phyloP scores from a whole-genome alignment of 2,797 vertebrate species.

The Otus scops region DNA sequence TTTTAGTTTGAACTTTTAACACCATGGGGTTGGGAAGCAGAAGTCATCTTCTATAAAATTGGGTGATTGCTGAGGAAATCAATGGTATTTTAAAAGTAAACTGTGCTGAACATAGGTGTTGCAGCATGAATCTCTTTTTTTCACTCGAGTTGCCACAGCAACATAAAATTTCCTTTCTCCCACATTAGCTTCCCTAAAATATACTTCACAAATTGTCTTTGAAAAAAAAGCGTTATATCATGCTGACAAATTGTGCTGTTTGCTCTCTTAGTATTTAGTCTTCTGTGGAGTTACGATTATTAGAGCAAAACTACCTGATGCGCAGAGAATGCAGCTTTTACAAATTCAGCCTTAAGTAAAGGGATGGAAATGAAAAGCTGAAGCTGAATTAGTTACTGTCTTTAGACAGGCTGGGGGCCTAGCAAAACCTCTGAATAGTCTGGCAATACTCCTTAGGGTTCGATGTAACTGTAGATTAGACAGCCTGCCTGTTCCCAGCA shows the following conservation, averaged over 20 bases:
- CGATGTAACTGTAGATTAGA: background rate
- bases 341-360: slow-evolving; percentile 3
- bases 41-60: background rate
- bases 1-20: slow-evolving; percentile 29
- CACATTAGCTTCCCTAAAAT: slow-evolving; percentile 54
- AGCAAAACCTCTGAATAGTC: background rate
- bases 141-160: slow-evolving; percentile 66
- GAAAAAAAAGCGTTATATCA: background rate
- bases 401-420: background rate
- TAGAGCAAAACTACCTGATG: background rate
- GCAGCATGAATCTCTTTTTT: background rate
- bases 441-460: background rate
- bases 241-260: slow-evolving; percentile 32
- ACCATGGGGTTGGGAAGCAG: background rate
- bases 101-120: slow-evolving; percentile 24
- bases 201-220: slow-evolving; percentile 37
- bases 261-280: slow-evolving; percentile 19
- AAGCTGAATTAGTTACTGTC: background rate
- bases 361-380: background rate
- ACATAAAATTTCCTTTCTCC: slow-evolving; percentile 47
- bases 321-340: background rate
- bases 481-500: background rate
- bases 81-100: slow-evolving; percentile 59
- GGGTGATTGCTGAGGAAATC: slow-evolving; percentile 34
- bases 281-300: slow-evolving; percentile 12